phyloP scores from a whole-genome alignment of 2,888 invertebrate genomes.

The Andrena praecox region DNA sequence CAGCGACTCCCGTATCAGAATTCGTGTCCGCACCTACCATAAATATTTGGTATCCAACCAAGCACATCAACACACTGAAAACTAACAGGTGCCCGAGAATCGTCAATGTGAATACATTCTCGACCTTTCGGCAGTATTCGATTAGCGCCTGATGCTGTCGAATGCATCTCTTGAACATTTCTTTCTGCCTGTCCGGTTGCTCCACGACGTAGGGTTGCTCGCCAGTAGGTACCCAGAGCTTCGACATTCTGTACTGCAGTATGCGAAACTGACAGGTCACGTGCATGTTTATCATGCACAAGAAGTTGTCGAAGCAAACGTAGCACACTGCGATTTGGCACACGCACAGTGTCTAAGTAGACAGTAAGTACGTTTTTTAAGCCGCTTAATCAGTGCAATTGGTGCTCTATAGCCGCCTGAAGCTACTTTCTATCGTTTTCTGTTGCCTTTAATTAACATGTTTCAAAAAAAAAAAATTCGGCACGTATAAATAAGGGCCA shows the following conservation, averaged over 20 bases:
- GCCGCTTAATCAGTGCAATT: too few relatives aligned
- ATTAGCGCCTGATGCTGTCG: conserved; percentile 64
- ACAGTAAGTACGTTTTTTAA: too few relatives aligned
- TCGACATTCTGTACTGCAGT: conserved; percentile 60
- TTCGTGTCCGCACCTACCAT: conserved; percentile 39
- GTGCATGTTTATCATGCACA: conserved; percentile 65
- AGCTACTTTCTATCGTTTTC: too few relatives aligned
- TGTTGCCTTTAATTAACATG: too few relatives aligned
- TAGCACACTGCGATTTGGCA: conserved; percentile 63
- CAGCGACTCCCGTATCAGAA: too few relatives aligned
- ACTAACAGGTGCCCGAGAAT: conserved; percentile 62
- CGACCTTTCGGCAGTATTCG: conserved; percentile 52
- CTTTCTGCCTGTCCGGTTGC: background rate
- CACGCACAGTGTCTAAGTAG: conserved; percentile 53
- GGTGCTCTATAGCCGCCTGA: too few relatives aligned
- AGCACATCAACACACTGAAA: conserved; percentile 55
- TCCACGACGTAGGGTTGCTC: background rate
- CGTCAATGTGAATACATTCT: conserved; percentile 56
- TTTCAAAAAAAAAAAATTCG: too few relatives aligned
- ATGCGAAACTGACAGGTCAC: conserved; percentile 72
- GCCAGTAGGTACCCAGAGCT: conserved; percentile 26
- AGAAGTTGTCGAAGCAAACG: conserved; percentile 71
- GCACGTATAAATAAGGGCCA: too few relatives aligned
- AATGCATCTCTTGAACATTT: conserved; percentile 48
- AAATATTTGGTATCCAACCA: conserved; percentile 50